Conservation (phyloP, 2,113 vertebrate genomes). For the Dendropsophus ebraccatus region DNA sequence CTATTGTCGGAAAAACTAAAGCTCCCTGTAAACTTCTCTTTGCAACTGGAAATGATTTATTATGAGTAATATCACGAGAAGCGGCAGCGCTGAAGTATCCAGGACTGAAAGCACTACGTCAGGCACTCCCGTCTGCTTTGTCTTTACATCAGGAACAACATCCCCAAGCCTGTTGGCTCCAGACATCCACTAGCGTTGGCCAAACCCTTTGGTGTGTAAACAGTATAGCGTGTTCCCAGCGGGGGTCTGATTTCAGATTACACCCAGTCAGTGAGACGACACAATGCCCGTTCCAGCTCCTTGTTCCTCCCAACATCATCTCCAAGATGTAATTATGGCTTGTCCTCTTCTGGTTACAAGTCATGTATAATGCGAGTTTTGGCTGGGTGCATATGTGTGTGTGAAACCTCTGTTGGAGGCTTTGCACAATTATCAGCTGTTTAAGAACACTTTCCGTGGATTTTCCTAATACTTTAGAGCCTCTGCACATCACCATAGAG, state of each 20-base stretch:
- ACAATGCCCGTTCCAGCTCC: slow-evolving; percentile 8
- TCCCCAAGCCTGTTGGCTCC: slow-evolving; percentile 28
- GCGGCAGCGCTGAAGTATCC: not conserved
- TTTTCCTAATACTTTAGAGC: not conserved
- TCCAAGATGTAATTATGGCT: slow-evolving; percentile 37
- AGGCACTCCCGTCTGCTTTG: not conserved
- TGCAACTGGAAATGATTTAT: slow-evolving; percentile 5
- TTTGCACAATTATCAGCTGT: slow-evolving; percentile 18
- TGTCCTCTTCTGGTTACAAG: slow-evolving; percentile 4
- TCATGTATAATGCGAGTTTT: not conserved
- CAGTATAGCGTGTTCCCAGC: not conserved
- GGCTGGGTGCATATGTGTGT: not conserved
- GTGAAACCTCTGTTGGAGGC: slow-evolving; percentile 6
- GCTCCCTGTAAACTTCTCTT: not conserved
- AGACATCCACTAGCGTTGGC: slow-evolving; percentile 17
- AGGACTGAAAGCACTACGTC: not conserved
- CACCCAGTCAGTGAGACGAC: slow-evolving; percentile 14
- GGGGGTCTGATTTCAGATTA: slow-evolving; percentile 30
- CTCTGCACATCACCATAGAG: not conserved
- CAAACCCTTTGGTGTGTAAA: slow-evolving; percentile 14
- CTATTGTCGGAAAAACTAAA: not conserved
- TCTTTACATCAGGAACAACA: slow-evolving; percentile 12
- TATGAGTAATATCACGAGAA: not conserved
- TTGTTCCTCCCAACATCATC: not conserved
- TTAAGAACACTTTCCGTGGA: slow-evolving; percentile 8